Evolutionary conservation across 2,888 invertebrate species (phyloP).

Genomic region (Watsonalla binaria): DNA sequence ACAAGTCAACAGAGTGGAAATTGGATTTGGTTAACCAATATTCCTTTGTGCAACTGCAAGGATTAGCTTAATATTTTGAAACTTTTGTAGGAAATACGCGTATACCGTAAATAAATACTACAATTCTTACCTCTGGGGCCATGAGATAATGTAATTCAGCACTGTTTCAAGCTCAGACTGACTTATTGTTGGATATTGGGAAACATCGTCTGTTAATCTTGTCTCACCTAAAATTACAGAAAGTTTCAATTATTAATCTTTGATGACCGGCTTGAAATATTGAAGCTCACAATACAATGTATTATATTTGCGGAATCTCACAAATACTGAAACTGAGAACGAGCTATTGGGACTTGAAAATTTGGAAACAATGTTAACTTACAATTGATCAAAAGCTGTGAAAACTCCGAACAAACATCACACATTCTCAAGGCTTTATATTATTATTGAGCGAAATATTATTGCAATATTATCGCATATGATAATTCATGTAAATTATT

Average conservation of each 20-base stretch:
- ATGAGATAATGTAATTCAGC: conserved; percentile 90
- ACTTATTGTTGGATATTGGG: conserved; percentile 85
- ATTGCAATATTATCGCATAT: conserved; percentile 64
- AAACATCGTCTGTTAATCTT: conserved; percentile 86
- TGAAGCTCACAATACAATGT: conserved; percentile 2
- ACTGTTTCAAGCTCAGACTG: conserved; percentile 91
- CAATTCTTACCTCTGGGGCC: conserved; percentile 88
- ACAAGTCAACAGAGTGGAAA: neutral
- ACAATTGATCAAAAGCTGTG: conserved; percentile 89
- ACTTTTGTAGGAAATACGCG: neutral
- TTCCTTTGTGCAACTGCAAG: neutral
- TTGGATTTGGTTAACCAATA: neutral
- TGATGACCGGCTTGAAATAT: conserved; percentile 4
- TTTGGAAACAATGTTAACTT: conserved; percentile 75
- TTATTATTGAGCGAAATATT: conserved; percentile 60
- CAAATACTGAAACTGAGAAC: conserved; percentile 25
- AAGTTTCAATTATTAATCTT: conserved; percentile 63
- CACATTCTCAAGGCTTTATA: conserved; percentile 83
- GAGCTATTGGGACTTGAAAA: conserved; percentile 43
- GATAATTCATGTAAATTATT: conserved; percentile 54
- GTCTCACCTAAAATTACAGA: conserved; percentile 86
- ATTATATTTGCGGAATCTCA: neutral
- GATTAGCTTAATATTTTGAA: neutral
- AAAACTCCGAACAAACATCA: conserved; percentile 96
- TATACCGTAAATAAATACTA: neutral